Base-by-base conservation (phyloP, 2,113 vertebrate genomes). In the Albula goreensis region DNA sequence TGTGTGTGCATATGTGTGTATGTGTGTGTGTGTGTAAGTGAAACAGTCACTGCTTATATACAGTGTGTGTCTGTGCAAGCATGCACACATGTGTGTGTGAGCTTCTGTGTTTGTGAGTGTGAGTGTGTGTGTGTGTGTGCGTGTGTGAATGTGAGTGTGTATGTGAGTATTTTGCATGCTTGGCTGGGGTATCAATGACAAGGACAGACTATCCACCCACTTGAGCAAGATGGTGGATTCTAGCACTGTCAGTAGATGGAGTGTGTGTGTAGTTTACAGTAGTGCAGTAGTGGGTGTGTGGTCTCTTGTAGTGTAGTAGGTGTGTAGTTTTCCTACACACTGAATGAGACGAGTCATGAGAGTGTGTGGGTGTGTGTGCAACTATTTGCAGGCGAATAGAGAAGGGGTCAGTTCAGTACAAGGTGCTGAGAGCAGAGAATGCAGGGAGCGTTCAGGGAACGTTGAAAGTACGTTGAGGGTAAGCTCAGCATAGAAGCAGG, bases 361-460 rank as follows among this genome's bases (percentile, higher is more conserved):
- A 56, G 7, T 9, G 86, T 84, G 56, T 78, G 79, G n/a, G 19
- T 83, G 86, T 81, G 80, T 22, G 41, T 22, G 53, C 63, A 31
- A 70, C 31, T 74, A 50, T 57, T 48, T 41, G 80, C 80, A 86
- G 78, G 15, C 50, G 87, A 86, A 89, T 85, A 78, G 60, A 88
- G 77, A 22, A 85, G 81, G 60, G 90, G 88, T 93, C 91, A 86
- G 91, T 89, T 90, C 66, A 88, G 91, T 91, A 89, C 85, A 48
- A 52, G 80, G 87, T 90, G 88, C 90, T 89, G 41, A 91, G 89
- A 90, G 90, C 81, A 89, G 90, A 90, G 89, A 88, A 85, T 88
- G 86, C 31, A 89, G 91, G 87, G 90, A 90, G 87, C 87, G 86
- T 90, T 89, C 88, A 89, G 89, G 89, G 90, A 91, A 93, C 88